Conservation (phyloP, 2,113 vertebrate species). For the Cygnus atratus region DNA sequence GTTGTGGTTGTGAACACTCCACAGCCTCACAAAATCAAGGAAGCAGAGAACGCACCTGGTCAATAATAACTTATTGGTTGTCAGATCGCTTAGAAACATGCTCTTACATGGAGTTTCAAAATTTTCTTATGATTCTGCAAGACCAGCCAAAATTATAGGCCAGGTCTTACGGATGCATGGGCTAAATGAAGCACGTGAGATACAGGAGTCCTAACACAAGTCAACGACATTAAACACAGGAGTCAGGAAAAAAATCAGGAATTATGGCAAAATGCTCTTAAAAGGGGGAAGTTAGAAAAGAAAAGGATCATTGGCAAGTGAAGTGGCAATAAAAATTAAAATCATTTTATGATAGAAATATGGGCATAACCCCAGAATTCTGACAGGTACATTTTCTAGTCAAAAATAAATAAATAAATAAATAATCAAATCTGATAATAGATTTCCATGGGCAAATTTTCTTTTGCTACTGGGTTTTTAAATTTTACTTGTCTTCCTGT, state of each 20-base stretch:
- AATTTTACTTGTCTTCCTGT: background rate
- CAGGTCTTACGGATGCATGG: background rate
- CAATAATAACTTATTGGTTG: background rate
- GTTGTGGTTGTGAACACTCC: background rate
- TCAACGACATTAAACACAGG: background rate
- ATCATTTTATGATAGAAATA: background rate
- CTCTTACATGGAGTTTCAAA: background rate
- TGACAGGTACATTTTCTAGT: background rate
- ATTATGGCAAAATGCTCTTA: background rate
- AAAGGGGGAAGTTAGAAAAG: background rate
- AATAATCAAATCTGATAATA: background rate
- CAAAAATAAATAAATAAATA: background rate
- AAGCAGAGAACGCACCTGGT: background rate
- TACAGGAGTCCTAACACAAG: background rate
- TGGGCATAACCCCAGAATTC: background rate
- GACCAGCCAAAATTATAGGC: background rate
- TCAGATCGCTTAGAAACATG: background rate
- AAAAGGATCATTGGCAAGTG: background rate
- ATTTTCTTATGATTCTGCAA: background rate
- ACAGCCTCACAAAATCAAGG: background rate
- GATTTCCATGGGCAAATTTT: background rate
- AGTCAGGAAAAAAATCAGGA: background rate
- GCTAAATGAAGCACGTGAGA: background rate
- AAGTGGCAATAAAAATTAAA: background rate
- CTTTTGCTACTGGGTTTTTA: background rate